These are phyloP conservation scores for Python bivittatus DNA, from an alignment of 2,113 vertebrate species.

Conservation along the genomic window DNA sequence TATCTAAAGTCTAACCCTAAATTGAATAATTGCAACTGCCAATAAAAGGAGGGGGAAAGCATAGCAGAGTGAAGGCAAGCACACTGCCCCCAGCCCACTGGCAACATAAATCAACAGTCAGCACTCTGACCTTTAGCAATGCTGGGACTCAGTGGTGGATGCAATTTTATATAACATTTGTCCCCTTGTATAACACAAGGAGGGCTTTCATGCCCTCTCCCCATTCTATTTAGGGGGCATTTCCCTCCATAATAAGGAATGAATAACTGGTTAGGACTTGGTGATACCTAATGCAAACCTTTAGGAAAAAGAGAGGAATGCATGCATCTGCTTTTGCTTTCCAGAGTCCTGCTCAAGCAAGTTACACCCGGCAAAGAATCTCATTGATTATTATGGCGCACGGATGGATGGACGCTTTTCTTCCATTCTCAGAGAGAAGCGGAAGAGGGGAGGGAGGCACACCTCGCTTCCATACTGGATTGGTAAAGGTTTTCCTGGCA, in stretches of 20 bases:
- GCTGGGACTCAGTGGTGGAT: conserved; percentile 67
- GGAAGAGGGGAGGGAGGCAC: conserved; percentile 14
- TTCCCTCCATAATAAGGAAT: neutral
- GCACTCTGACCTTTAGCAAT: conserved; percentile 76
- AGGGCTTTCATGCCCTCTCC: neutral
- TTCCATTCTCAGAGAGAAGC: conserved; percentile 24
- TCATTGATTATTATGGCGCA: conserved; percentile 41
- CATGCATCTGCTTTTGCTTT: conserved; percentile 14
- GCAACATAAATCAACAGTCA: conserved; percentile 77
- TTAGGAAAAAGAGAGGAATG: neutral
- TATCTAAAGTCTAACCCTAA: conserved; percentile 28
- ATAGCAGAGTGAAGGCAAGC: neutral
- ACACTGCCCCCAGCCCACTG: conserved; percentile 65
- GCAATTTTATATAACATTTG: conserved; percentile 76
- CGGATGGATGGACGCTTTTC: neutral
- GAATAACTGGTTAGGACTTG: neutral
- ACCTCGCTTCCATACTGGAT: neutral
- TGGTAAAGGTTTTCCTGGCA: conserved; percentile 7
- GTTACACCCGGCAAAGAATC: neutral
- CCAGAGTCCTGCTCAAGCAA: neutral
- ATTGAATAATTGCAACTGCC: neutral
- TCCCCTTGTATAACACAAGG: conserved; percentile 60
- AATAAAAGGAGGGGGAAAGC: neutral
- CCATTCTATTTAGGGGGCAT: conserved; percentile 6
- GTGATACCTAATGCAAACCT: neutral